Evolutionary conservation across 2,888 invertebrate genomes (phyloP).

Genomic region (Phaonia tiefii): DNA sequence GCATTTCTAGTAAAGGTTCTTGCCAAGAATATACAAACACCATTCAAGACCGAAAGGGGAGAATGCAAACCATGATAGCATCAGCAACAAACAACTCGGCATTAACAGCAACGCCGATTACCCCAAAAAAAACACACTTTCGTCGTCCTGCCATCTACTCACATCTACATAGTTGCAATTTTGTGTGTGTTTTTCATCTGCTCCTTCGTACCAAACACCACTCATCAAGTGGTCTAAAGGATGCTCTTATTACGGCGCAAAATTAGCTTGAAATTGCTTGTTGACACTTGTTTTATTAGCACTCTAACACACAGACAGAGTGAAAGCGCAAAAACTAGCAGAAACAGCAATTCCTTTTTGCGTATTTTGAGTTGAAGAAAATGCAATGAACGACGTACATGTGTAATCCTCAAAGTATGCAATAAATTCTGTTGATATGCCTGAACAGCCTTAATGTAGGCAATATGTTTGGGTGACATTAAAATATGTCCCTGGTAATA

Average conservation of each 20-base stretch:
- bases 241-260: constrained; percentile 22
- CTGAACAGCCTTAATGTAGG: constrained; percentile 16
- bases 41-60: background rate
- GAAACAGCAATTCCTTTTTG: no score
- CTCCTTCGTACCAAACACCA: background rate
- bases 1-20: background rate
- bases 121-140: background rate
- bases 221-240: constrained; percentile 13
- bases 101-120: background rate
- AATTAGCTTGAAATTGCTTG: constrained; percentile 47
- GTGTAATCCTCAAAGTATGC: constrained; percentile 31
- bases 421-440: constrained; percentile 19
- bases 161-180: no score
- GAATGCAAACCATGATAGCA: background rate
- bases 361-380: no score
- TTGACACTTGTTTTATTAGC: constrained; percentile 41
- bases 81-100: background rate
- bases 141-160: constrained; percentile 19
- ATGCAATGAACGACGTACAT: no score
- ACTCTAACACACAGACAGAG: background rate
- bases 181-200: no score
- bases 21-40: background rate
- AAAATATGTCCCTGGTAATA: no score
- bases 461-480: constrained; percentile 5
- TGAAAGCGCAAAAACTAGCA: no score